These are phyloP conservation scores for Lasioglossum malachurum DNA, from an alignment of 2,888 invertebrate genomes.

Conservation along the genomic window DNA sequence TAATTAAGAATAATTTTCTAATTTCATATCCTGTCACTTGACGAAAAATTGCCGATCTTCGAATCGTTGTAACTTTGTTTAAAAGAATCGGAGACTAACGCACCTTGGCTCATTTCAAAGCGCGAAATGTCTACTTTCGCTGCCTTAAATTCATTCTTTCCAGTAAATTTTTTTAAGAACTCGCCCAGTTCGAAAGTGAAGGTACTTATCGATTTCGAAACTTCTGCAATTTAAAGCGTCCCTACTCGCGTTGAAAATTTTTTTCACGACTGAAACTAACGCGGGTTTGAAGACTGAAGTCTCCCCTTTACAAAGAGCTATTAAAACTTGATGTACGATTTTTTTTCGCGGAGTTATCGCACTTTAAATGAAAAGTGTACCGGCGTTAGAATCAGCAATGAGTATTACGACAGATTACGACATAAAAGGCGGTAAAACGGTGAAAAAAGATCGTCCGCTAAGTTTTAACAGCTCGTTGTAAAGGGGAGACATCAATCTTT, in stretches of 20 bases:
- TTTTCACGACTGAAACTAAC: background rate
- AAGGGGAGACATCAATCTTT: background rate
- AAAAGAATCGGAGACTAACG: background rate
- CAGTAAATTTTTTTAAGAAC: background rate
- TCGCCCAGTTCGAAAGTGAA: background rate
- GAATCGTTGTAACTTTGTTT: background rate
- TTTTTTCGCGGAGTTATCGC: background rate
- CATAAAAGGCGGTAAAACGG: background rate
- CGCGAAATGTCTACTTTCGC: background rate
- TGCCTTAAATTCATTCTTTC: accelerated
- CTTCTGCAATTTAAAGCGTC: background rate
- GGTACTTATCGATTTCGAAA: background rate
- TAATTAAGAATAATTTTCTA: background rate
- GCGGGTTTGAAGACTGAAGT: background rate
- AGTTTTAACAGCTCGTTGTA: background rate
- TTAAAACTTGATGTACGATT: background rate
- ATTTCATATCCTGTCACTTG: background rate
- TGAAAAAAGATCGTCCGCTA: background rate
- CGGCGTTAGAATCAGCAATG: background rate
- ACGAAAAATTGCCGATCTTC: accelerated
- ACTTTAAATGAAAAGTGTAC: background rate
- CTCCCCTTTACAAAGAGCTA: background rate
- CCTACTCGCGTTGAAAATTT: background rate
- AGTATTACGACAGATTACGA: background rate
- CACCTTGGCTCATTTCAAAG: background rate